These are phyloP conservation scores for Carcharodon carcharias DNA, from an alignment of 2,797 vertebrate species.

Conservation along the genomic window DNA sequence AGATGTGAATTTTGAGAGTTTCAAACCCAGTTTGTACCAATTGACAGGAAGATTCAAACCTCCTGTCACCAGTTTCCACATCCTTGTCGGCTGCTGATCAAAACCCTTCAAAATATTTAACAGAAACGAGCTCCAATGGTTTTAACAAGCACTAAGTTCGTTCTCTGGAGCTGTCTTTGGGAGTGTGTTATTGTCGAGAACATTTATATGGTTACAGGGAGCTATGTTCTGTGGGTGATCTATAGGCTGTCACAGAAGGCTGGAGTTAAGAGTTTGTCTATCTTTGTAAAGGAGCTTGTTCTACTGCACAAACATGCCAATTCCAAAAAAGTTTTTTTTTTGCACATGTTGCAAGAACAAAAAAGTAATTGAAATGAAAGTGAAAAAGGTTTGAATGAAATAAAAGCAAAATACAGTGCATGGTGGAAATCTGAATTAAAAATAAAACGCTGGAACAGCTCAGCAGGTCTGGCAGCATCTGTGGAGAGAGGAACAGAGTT, in stretches of 20 bases:
- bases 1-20: not conserved
- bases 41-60: not conserved
- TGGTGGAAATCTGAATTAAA: not conserved
- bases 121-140: not conserved
- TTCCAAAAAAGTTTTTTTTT: not conserved
- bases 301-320: not conserved
- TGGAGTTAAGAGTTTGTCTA: not conserved
- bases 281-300: conserved; percentile 7
- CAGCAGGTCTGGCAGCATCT: too few species aligned
- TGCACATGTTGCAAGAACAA: not conserved
- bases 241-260: not conserved
- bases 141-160: not conserved
- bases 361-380: not conserved
- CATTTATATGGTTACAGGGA: not conserved
- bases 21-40: not conserved
- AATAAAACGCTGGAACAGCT: too few species aligned
- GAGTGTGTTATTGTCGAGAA: conserved; percentile 18
- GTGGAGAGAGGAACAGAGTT: not conserved
- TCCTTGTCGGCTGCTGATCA: not conserved
- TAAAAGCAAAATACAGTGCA: not conserved
- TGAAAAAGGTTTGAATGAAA: not conserved
- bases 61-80: not conserved
- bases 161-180: not conserved
- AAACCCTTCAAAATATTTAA: conserved; percentile 14
- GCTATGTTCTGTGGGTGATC: not conserved